Evolutionary conservation across 2,797 vertebrate genomes (phyloP).

Genomic region (Sebastes iracundus): DNA sequence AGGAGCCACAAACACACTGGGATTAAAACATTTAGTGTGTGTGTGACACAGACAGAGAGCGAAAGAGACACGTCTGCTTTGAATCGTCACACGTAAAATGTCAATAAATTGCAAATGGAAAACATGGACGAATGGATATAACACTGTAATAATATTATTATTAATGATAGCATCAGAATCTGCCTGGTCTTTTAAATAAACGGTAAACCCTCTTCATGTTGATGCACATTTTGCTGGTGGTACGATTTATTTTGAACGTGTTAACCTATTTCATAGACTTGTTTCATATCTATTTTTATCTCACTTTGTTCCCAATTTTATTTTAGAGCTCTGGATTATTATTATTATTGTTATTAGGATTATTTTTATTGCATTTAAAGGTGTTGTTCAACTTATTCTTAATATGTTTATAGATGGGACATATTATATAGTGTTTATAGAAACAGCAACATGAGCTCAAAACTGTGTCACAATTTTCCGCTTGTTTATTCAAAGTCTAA

Average conservation of each 20-base stretch:
- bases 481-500: conserved; percentile 35
- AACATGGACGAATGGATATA: not conserved
- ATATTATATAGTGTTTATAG: not conserved
- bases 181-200: not conserved
- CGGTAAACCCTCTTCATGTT: not conserved
- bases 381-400: not conserved
- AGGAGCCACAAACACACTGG: not conserved
- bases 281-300: not conserved
- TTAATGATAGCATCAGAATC: not conserved
- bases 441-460: not conserved
- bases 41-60: not conserved
- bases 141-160: not conserved
- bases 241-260: not conserved
- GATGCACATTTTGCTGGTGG: not conserved
- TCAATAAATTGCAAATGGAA: not conserved
- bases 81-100: not conserved
- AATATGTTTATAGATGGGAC: not conserved
- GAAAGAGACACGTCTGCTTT: not conserved
- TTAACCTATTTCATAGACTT: not conserved
- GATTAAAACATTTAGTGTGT: not conserved
- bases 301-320: not conserved
- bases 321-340: not conserved
- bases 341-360: not conserved
- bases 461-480: not conserved
- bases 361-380: not conserved